Evolutionary conservation across 2,888 invertebrate species (phyloP), one percentile per base, ranked within the genome.

Genomic region (Rotaria magnacalcarata): DNA sequence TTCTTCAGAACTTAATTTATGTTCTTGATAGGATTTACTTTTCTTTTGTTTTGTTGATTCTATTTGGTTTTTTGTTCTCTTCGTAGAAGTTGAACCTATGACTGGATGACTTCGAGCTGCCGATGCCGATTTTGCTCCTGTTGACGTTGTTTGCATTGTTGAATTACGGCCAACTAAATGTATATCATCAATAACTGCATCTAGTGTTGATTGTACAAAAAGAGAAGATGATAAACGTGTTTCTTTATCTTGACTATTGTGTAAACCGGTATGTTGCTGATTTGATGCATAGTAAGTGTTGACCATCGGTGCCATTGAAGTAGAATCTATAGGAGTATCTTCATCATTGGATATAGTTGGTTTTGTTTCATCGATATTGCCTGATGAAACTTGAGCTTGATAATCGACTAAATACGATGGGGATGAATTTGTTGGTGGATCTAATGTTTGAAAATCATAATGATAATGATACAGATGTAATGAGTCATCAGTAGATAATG

Each of bases 41-140:
- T 67, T 67, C 67, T 67, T 67, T 34, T 41, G 34, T 5, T 67
- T 67, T 67, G 67, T 34, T 67, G 67, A 67, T 67, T 67, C 67
- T 27, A 34, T 7, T 27, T 14, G 34, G 7, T 19, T 41, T 34
- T 41, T 34, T 67, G 4, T 34, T 67, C 34, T 34, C 19, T 16
- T 67, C 1, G 4, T 41, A 7, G 67, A 3, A 67, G 14, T 67
- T 67, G 19, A 67, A 67, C 34, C 16, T 19, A 5, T 34, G 2
- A 6, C 4, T 19, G 7, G 67, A 67, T 34, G 67, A 67, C 67
- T 67, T 67, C 19, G 67, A 7, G 34, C 14, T 34, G 67, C 67
- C 34, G 67, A 67, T 34, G 67, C 27, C 3, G 67, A 67, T 67
- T 67, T 67, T 14, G 67, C 16, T 67, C 67, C 34, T 67, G 34